phyloP scores from a whole-genome alignment of 2,888 invertebrate species.

The Marasmarcha lunaedactyla region DNA sequence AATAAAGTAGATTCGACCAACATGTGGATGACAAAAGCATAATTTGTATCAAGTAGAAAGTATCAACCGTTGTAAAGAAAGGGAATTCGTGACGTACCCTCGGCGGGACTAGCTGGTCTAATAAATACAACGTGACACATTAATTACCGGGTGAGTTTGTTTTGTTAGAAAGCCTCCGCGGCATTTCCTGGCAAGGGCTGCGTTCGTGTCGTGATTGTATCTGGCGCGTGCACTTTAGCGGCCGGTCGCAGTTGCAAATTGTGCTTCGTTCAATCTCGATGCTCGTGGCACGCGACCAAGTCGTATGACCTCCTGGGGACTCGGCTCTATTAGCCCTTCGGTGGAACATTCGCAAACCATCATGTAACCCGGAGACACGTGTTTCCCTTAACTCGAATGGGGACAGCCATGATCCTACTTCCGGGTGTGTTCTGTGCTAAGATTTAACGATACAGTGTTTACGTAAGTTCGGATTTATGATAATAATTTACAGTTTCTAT shows the following conservation, averaged over 20 bases:
- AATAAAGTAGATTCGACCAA: too few species aligned
- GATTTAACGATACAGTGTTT: too few species aligned
- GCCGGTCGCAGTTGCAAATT: constrained; percentile 30
- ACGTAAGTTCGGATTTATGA: too few species aligned
- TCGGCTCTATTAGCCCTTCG: background rate
- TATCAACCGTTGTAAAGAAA: too few species aligned
- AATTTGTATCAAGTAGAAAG: too few species aligned
- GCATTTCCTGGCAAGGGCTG: constrained; percentile 33
- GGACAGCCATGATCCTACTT: constrained; percentile 34
- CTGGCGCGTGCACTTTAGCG: constrained; percentile 34
- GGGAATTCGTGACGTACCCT: too few species aligned
- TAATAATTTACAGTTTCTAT: too few species aligned
- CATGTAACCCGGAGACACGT: constrained; percentile 26
- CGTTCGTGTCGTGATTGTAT: constrained; percentile 46
- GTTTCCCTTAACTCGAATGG: constrained; percentile 39
- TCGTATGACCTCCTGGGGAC: constrained; percentile 28
- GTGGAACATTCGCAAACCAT: too few species aligned
- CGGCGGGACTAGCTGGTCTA: background rate
- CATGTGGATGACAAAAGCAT: too few species aligned
- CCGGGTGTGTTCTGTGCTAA: too few species aligned
- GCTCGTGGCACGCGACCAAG: constrained; percentile 31
- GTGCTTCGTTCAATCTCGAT: constrained; percentile 31
- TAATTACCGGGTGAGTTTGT: constrained; percentile 19
- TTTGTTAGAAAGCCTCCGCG: constrained; percentile 28
- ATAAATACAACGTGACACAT: background rate